Percentiles rank a stretch among this genome's conserved stretches.
These are phyloP conservation scores for Corydoras sp. DNA, from an alignment of 2,113 vertebrate species.

Conservation along the genomic window DNA sequence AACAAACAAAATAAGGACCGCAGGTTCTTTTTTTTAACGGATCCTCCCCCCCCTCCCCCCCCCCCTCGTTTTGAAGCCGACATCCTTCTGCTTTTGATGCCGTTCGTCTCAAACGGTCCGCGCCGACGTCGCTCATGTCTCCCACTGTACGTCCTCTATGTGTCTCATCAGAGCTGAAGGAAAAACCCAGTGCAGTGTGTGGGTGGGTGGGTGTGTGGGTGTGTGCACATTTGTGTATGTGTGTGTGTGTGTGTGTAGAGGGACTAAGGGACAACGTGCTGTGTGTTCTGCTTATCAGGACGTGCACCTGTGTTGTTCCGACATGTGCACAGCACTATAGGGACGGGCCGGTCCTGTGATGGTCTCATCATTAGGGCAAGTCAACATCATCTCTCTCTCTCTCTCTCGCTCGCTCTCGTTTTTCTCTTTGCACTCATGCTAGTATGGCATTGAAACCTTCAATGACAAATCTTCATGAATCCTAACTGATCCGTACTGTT, in stretches of 20 bases:
- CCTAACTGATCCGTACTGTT: too few relatives aligned
- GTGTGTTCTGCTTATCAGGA: conserved; percentile 39
- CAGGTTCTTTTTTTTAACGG: too few relatives aligned
- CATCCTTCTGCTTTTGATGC: too few relatives aligned
- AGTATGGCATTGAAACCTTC: neutral
- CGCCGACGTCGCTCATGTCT: too few relatives aligned
- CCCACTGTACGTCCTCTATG: too few relatives aligned
- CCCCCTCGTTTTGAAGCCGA: too few relatives aligned
- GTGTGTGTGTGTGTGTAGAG: conserved; percentile 11
- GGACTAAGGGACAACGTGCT: neutral
- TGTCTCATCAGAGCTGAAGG: too few relatives aligned
- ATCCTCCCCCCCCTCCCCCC: too few relatives aligned
- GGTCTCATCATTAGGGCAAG: conserved; percentile 40
- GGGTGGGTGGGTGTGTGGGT: neutral
- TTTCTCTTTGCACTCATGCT: conserved; percentile 8
- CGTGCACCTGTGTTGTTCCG: conserved; percentile 33
- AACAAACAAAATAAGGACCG: too few relatives aligned
- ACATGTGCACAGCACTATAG: conserved; percentile 25
- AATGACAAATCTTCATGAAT: neutral
- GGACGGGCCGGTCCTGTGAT: conserved; percentile 35
- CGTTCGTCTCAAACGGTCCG: too few relatives aligned
- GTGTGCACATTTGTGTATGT: neutral
- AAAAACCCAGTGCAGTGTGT: neutral
- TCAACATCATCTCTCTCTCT: conserved; percentile 14
- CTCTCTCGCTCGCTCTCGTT: neutral